phyloP scores from a whole-genome alignment of 2,888 invertebrate genomes.

The Brachyptera risi region DNA sequence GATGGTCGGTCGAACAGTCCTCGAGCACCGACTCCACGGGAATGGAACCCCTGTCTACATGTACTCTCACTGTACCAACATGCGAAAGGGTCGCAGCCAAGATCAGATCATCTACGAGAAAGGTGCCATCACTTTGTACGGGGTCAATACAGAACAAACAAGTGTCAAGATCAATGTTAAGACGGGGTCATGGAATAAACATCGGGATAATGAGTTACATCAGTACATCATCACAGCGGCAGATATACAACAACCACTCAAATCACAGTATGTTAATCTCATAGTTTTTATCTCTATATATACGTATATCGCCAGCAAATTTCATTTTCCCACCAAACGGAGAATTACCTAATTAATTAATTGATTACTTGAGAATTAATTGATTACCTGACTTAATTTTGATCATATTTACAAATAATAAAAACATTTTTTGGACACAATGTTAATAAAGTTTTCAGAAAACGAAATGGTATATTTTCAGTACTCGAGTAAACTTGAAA shows the following conservation, averaged over 20 bases:
- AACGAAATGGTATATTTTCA: no score
- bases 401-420: no score
- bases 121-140: constrained; percentile 34
- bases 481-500: no score
- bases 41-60: constrained; percentile 49
- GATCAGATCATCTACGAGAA: constrained; percentile 10
- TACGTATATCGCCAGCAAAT: no score
- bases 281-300: no score
- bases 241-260: not conserved
- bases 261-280: constrained; percentile 1
- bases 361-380: no score
- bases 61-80: constrained; percentile 69
- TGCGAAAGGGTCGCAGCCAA: not conserved
- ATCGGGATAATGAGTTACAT: constrained; percentile 17
- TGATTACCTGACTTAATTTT: no score
- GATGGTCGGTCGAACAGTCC: constrained; percentile 69
- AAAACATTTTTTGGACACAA: no score
- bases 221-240: constrained; percentile 29
- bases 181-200: not conserved
- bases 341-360: no score
- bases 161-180: not conserved
- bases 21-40: constrained; percentile 54
- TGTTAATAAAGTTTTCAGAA: no score
- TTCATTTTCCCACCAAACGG: no score
- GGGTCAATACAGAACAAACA: not conserved